Conservation (phyloP, 1,140 invertebrate species). For the Drosophila punjabiensis region DNA sequence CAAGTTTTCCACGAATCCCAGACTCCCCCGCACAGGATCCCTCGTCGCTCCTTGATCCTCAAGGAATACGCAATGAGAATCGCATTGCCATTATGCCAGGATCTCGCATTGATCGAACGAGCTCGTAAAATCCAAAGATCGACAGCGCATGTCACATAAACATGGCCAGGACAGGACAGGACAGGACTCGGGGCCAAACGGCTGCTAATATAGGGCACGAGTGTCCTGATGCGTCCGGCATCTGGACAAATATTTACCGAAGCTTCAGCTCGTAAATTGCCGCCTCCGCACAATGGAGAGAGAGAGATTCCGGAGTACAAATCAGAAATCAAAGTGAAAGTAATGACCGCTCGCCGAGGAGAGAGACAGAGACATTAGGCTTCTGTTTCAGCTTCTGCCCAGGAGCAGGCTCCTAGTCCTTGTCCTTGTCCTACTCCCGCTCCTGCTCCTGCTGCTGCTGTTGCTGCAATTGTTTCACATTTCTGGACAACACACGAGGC, state of each 20-base stretch:
- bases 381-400: conserved; percentile 54
- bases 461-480: conserved; percentile 43
- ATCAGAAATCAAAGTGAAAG: conserved; percentile 78
- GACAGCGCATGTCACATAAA: conserved; percentile 70
- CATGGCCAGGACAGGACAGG: conserved; percentile 53
- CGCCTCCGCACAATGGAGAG: conserved; percentile 65
- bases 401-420: conserved; percentile 30
- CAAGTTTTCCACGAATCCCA: conserved; percentile 43
- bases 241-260: conserved; percentile 80
- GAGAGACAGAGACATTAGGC: conserved; percentile 75
- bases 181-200: conserved; percentile 52
- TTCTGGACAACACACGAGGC: conserved; percentile 75
- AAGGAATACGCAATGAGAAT: conserved; percentile 49
- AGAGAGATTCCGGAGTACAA: background rate
- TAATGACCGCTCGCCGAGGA: conserved; percentile 60
- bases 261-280: conserved; percentile 71
- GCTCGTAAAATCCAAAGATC: conserved; percentile 72
- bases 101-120: conserved; percentile 38
- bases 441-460: conserved; percentile 1
- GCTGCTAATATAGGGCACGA: conserved; percentile 79
- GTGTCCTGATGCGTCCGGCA: conserved; percentile 43
- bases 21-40: conserved; percentile 26
- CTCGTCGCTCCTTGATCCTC: conserved; percentile 22
- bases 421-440: conserved; percentile 45
- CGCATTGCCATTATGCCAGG: conserved; percentile 37